Conservation (phyloP, 2,888 invertebrate genomes). For the Drosophila acutilabella region DNA sequence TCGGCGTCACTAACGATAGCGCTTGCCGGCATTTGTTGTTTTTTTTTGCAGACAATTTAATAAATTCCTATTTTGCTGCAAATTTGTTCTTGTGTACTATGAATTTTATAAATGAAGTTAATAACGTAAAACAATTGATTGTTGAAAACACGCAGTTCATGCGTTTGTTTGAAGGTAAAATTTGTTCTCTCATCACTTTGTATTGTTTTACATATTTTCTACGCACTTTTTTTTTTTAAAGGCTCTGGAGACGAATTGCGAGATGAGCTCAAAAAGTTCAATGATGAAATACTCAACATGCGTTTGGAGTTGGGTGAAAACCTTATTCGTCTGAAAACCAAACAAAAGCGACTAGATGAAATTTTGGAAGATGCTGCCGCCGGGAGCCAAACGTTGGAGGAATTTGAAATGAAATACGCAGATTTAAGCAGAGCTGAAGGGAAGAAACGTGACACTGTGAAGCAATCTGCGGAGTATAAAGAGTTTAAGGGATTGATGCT, state of each 20-base stretch:
- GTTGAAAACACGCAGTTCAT: conserved; percentile 30
- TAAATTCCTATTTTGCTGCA: background rate
- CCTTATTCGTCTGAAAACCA: conserved; percentile 13
- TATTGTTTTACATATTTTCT: background rate
- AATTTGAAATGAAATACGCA: conserved; percentile 2
- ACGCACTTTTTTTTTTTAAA: background rate
- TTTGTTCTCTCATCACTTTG: background rate
- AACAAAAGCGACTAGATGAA: conserved; percentile 21
- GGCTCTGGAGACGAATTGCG: background rate
- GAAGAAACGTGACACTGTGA: conserved; percentile 33
- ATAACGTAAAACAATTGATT: conserved; percentile 18
- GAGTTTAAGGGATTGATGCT: conserved; percentile 13
- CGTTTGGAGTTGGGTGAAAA: conserved; percentile 24
- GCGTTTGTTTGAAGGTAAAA: conserved; percentile 31
- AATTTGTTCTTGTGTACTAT: conserved; percentile 4
- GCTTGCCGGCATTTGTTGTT: background rate
- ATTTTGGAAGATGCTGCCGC: background rate
- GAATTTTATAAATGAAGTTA: conserved; percentile 14
- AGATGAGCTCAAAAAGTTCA: conserved; percentile 6
- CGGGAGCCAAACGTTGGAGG: background rate
- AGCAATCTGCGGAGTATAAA: conserved; percentile 37
- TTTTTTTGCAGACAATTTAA: background rate
- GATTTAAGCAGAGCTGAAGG: conserved; percentile 4
- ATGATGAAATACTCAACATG: conserved; percentile 1
- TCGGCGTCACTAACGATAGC: background rate